Percentiles rank a stretch among this genome's conserved stretches.
phyloP scores from a whole-genome alignment of 2,888 invertebrate species.

The Neelides folsomi region DNA sequence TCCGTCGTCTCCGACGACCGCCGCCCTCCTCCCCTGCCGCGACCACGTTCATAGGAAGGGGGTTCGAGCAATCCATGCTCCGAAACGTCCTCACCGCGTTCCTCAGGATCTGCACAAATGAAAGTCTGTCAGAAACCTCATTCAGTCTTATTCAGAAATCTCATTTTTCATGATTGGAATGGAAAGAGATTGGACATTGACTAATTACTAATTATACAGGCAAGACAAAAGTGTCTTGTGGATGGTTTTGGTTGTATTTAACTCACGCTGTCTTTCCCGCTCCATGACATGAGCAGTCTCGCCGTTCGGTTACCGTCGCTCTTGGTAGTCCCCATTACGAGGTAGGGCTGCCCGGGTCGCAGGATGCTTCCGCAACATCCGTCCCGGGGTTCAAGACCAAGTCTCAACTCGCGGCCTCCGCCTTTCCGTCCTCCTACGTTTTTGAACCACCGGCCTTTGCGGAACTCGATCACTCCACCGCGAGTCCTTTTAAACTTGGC shows the following conservation, averaged over 20 bases:
- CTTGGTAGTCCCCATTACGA: conserved; percentile 38
- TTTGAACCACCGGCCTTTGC: conserved; percentile 35
- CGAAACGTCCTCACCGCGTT: conserved; percentile 38
- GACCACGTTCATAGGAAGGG: conserved; percentile 33
- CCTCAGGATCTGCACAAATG: conserved; percentile 35
- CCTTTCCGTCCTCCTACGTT: conserved; percentile 33
- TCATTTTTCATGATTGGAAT: no score
- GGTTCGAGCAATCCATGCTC: conserved; percentile 39
- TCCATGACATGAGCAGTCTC: conserved; percentile 41
- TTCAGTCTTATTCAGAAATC: no score
- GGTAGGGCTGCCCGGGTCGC: conserved; percentile 35
- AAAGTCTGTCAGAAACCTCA: no score
- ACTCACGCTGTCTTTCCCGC: conserved; percentile 35
- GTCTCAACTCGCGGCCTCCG: conserved; percentile 34
- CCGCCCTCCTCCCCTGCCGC: conserved; percentile 22
- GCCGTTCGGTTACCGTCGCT: conserved; percentile 35
- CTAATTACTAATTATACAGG: no score
- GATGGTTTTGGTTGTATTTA: neutral
- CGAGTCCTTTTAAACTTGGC: conserved; percentile 37
- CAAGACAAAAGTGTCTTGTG: no score
- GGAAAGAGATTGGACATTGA: no score
- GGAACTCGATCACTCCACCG: conserved; percentile 36
- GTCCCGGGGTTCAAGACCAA: conserved; percentile 36
- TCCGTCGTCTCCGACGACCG: conserved; percentile 19
- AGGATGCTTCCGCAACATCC: conserved; percentile 37